These are phyloP conservation scores for Stomatorhinus ivindoensis DNA, from an alignment of 2,113 vertebrate species.

Conservation along the genomic window DNA sequence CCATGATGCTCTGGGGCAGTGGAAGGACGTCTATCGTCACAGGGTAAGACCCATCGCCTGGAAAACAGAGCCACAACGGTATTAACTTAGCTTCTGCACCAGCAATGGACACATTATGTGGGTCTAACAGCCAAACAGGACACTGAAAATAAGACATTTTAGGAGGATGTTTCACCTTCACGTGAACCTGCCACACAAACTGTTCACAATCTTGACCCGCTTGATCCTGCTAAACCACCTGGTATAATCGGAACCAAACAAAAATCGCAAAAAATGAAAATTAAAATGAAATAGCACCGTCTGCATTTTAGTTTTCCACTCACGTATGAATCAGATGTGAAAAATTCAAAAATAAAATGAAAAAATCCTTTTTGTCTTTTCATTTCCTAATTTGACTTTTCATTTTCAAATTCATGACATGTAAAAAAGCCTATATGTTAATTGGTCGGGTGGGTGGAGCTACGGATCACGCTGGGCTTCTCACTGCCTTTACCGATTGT, in stretches of 20 bases:
- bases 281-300: too few species aligned
- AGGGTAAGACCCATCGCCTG: constrained; percentile 36
- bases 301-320: too few species aligned
- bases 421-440: too few species aligned
- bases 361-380: too few species aligned
- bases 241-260: background rate
- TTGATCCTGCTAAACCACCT: background rate
- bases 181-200: background rate
- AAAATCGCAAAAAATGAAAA: too few species aligned
- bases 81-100: background rate
- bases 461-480: too few species aligned
- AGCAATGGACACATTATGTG: background rate
- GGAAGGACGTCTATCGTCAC: constrained; percentile 43
- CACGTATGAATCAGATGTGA: too few species aligned
- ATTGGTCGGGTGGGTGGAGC: too few species aligned
- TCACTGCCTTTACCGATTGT: too few species aligned
- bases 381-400: too few species aligned
- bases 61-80: constrained; percentile 1
- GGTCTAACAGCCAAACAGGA: background rate
- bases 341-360: too few species aligned
- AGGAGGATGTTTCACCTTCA: background rate
- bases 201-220: background rate
- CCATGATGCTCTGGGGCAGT: constrained; percentile 40
- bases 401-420: too few species aligned
- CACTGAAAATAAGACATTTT: background rate